Percentiles rank a stretch among this genome's conserved stretches.
phyloP scores from a whole-genome alignment of 2,113 vertebrate genomes.

The Carassius gibelio region DNA sequence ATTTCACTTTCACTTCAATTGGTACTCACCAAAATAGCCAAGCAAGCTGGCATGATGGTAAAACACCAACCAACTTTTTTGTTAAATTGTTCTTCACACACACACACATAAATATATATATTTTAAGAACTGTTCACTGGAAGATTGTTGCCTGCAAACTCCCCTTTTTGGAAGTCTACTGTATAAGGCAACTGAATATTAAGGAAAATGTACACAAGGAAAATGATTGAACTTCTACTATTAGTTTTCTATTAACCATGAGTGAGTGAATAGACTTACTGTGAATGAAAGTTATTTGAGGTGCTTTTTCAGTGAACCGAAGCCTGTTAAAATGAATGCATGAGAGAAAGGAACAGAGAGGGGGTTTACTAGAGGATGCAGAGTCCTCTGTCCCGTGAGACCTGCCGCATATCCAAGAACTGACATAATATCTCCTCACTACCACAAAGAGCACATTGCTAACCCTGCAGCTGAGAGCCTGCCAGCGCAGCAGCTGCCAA shows the following conservation, averaged over 20 bases:
- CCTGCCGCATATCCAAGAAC: constrained; percentile 83
- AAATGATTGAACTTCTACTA: background rate
- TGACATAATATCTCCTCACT: constrained; percentile 90
- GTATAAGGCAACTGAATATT: background rate
- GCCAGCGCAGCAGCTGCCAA: constrained; percentile 78
- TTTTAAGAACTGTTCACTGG: too few relatives aligned
- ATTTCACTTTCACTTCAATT: too few relatives aligned
- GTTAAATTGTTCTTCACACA: too few relatives aligned
- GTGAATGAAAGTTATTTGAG: constrained; percentile 7
- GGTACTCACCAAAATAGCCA: too few relatives aligned
- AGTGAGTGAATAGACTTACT: too few relatives aligned
- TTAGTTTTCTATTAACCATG: background rate
- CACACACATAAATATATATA: too few relatives aligned
- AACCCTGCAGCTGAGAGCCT: constrained; percentile 65
- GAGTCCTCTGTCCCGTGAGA: constrained; percentile 57
- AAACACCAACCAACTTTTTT: too few relatives aligned
- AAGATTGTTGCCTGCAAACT: too few relatives aligned
- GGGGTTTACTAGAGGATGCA: constrained; percentile 57
- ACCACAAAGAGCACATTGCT: constrained; percentile 81
- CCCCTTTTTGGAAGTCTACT: too few relatives aligned
- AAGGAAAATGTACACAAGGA: background rate
- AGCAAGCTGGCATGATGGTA: too few relatives aligned
- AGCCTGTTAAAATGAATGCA: constrained; percentile 50
- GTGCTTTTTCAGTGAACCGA: constrained; percentile 23
- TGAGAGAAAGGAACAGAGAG: constrained; percentile 44